A percentile compares a stretch with the other conserved stretches of the same genome.
Conservation (phyloP, 2,888 invertebrate genomes). For the Standfussiana lucernea region DNA sequence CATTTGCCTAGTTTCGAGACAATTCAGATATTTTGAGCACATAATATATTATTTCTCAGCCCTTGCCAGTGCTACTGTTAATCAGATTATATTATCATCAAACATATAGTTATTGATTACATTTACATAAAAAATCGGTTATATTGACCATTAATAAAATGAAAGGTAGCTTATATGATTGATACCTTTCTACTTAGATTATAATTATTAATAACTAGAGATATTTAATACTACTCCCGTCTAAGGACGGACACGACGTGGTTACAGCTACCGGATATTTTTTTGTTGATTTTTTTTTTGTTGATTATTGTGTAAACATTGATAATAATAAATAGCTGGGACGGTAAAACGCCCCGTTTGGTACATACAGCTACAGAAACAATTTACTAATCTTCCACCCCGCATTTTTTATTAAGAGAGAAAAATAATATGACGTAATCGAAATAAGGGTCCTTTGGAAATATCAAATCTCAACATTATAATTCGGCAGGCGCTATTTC, state of each 20-base stretch:
- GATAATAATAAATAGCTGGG: conserved; percentile 21
- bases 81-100: conserved; percentile 27
- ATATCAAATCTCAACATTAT: conserved; percentile 39
- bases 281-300: conserved; percentile 36
- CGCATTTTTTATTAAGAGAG: conserved; percentile 7
- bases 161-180: conserved; percentile 46
- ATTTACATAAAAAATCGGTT: conserved; percentile 35
- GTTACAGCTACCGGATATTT: conserved; percentile 39
- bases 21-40: neutral
- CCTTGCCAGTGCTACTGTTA: conserved; percentile 17
- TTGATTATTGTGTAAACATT: conserved; percentile 38
- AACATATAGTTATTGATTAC: conserved; percentile 42
- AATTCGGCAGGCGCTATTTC: conserved; percentile 23
- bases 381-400: conserved; percentile 48
- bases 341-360: neutral
- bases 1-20: neutral
- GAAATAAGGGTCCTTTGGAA: conserved; percentile 28
- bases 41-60: conserved; percentile 8
- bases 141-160: conserved; percentile 42
- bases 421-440: conserved; percentile 26
- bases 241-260: conserved; percentile 54
- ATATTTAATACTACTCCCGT: conserved; percentile 56
- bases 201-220: conserved; percentile 35
- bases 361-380: conserved; percentile 32
- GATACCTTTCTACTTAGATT: conserved; percentile 50